A percentile compares a stretch with the other conserved stretches of the same genome.
Evolutionary conservation across 2,888 invertebrate species (phyloP).

Genomic region (Lumbricus terrestris): DNA sequence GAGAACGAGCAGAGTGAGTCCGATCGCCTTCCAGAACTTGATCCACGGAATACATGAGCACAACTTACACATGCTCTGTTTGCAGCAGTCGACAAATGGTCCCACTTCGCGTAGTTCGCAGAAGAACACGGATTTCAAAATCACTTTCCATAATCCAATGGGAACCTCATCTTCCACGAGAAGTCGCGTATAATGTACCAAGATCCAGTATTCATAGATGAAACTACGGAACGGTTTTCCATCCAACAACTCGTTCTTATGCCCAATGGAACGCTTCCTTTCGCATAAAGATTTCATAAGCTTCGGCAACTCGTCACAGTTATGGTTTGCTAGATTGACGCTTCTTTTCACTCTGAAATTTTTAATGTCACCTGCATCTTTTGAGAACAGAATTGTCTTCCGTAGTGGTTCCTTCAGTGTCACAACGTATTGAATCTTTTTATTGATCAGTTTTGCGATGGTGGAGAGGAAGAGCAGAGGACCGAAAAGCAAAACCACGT

Average conservation of each 20-base stretch:
- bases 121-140: constrained; percentile 38
- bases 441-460: constrained; percentile 41
- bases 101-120: constrained; percentile 50
- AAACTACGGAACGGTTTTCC: too few relatives aligned
- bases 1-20: constrained; percentile 41
- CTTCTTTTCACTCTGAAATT: constrained; percentile 30
- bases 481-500: constrained; percentile 50
- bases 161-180: constrained; percentile 39
- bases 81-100: constrained; percentile 52
- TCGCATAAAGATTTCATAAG: background rate
- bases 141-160: constrained; percentile 33
- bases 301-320: too few relatives aligned
- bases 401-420: constrained; percentile 23
- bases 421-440: constrained; percentile 45
- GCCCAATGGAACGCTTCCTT: background rate
- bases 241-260: too few relatives aligned
- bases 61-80: background rate
- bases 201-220: constrained; percentile 35
- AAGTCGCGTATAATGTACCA: constrained; percentile 37
- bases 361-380: too few relatives aligned
- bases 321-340: constrained; percentile 32
- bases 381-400: background rate
- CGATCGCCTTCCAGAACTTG: background rate
- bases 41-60: background rate
- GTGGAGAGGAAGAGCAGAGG: constrained; percentile 51